Evolutionary conservation across 2,888 invertebrate genomes (phyloP).

Genomic region (Hyppa rectilinea): DNA sequence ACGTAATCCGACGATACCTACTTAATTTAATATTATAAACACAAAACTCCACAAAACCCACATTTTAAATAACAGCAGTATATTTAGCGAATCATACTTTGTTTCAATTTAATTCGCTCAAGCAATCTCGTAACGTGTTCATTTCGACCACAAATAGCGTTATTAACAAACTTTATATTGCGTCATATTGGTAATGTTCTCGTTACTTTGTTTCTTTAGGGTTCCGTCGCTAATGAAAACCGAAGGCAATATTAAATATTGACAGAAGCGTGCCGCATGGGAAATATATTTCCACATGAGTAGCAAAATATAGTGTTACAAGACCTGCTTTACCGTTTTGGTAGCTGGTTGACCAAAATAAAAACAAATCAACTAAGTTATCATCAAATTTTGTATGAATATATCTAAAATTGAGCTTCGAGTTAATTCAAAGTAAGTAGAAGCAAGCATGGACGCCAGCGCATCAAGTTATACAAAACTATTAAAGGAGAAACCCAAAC

Average conservation of each 20-base stretch:
- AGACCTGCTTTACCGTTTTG: neutral
- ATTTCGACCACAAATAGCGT: slow-evolving; percentile 54
- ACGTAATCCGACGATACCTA: no score
- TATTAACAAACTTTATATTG: slow-evolving; percentile 56
- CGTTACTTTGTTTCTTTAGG: slow-evolving; percentile 26
- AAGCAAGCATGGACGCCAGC: no score
- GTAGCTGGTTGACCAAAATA: neutral
- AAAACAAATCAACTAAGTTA: neutral
- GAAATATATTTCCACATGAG: slow-evolving; percentile 4
- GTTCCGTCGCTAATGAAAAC: slow-evolving; percentile 13
- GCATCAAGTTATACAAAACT: no score
- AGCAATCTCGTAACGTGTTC: slow-evolving; percentile 56
- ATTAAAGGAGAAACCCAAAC: no score
- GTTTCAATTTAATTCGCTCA: slow-evolving; percentile 56
- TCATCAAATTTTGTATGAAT: neutral
- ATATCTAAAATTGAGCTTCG: no score
- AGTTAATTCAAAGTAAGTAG: no score
- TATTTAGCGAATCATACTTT: slow-evolving; percentile 25
- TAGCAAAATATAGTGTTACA: neutral
- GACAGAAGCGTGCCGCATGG: slow-evolving; percentile 17
- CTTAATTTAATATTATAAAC: no score
- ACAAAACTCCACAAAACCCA: no score
- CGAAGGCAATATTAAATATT: slow-evolving; percentile 36
- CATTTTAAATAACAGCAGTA: neutral
- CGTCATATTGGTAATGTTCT: slow-evolving; percentile 40